Percentiles rank a stretch among this genome's conserved stretches.
These are phyloP conservation scores for Chesias legatella DNA, from an alignment of 2,888 invertebrate genomes.

Conservation along the genomic window DNA sequence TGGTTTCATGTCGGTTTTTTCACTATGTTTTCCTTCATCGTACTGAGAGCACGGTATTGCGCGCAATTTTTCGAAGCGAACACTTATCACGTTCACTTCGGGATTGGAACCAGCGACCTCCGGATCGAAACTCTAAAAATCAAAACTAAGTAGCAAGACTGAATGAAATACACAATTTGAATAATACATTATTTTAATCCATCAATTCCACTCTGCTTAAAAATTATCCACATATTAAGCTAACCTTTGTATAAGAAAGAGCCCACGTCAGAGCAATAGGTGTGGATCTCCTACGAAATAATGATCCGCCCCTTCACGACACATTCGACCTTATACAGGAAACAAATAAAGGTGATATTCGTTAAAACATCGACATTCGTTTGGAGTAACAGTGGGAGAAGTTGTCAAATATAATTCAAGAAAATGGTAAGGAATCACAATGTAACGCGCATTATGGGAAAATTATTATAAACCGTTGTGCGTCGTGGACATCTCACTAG, in stretches of 20 bases:
- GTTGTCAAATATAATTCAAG: background rate
- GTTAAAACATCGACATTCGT: background rate
- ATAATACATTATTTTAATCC: constrained; percentile 2
- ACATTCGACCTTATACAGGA: too few relatives aligned
- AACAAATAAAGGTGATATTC: too few relatives aligned
- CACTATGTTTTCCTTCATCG: too few relatives aligned
- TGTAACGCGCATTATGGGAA: constrained; percentile 47
- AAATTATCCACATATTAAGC: constrained; percentile 14
- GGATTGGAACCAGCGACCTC: too few relatives aligned
- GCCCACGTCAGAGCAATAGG: constrained; percentile 19
- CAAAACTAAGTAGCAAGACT: background rate
- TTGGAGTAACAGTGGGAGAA: background rate
- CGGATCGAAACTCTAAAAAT: too few relatives aligned
- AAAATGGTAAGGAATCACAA: constrained; percentile 27
- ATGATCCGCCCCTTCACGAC: too few relatives aligned
- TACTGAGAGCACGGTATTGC: too few relatives aligned
- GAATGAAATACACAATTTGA: background rate
- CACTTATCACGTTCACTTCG: too few relatives aligned
- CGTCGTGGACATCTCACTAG: constrained; percentile 29
- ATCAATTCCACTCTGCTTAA: constrained; percentile 12
- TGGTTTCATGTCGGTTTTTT: too few relatives aligned
- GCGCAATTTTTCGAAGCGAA: too few relatives aligned
- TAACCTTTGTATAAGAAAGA: constrained; percentile 21
- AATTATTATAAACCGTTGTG: constrained; percentile 58
- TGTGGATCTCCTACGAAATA: too few relatives aligned